Conservation (phyloP, 2,113 vertebrate species). For the Hippocampus zosterae region DNA sequence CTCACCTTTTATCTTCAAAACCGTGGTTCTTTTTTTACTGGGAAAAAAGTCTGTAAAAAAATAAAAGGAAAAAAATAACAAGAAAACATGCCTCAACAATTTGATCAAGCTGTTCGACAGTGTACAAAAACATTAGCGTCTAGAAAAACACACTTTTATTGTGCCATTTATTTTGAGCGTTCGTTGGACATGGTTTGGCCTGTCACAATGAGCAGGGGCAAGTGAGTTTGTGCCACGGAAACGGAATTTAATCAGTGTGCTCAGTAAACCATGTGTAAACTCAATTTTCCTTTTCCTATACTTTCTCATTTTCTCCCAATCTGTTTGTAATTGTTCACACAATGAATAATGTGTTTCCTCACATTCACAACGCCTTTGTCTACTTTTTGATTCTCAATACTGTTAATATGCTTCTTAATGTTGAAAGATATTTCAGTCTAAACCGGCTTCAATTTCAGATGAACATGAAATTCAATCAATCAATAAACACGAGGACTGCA, state of each 20-base stretch:
- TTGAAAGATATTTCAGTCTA: slow-evolving; percentile 15
- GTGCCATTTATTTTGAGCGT: neutral
- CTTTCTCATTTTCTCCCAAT: neutral
- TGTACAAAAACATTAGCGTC: slow-evolving; percentile 28
- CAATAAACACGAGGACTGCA: slow-evolving; percentile 2
- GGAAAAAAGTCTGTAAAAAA: slow-evolving; percentile 42
- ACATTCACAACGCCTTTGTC: neutral
- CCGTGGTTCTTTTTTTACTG: slow-evolving; percentile 26
- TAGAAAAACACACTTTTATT: neutral
- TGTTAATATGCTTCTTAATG: slow-evolving; percentile 9
- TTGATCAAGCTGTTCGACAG: slow-evolving; percentile 10
- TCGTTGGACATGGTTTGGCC: too few relatives aligned
- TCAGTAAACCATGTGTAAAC: neutral
- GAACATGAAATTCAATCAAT: slow-evolving; percentile 6
- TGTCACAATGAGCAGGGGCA: neutral
- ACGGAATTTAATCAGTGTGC: neutral
- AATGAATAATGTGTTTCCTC: slow-evolving; percentile 1
- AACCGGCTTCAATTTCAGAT: slow-evolving; percentile 32
- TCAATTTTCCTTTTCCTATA: neutral
- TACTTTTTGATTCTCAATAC: neutral
- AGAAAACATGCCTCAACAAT: slow-evolving; percentile 13
- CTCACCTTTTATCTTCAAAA: neutral
- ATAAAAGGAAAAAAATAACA: slow-evolving; percentile 35
- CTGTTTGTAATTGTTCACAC: neutral
- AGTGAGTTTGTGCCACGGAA: neutral